Base-by-base conservation (phyloP, 2,888 invertebrate species). In the Xanthia togata region DNA sequence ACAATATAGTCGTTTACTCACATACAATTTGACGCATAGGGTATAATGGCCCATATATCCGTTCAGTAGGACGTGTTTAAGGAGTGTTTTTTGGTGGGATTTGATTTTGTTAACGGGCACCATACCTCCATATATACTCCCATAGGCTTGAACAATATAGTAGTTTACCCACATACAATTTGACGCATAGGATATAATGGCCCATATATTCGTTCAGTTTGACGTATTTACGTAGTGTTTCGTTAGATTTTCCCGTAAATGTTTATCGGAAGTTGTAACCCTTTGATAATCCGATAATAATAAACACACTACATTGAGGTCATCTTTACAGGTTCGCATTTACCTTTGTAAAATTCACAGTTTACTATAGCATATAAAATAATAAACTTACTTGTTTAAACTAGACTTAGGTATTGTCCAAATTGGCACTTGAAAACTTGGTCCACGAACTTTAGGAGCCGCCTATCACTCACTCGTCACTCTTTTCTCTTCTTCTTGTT, bases 51-150 rank as follows among this genome's bases (percentile, higher is more conserved):
- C 71, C 53, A 60, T 83, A 74, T 86, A 86, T 79, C 79, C 79
- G 83, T 44, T 67, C 69, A 65, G 65, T 63, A 44, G 85, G 71
- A 70, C 86, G 64, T 78, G 86, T 86, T 83, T 78, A 86, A 73
- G 63, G 17, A 73, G 70, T 83, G 74, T 82, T 82, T 77, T 91
- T 93, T 91, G 91, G 89, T 69, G 87, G 57, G 89, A 87, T 89
- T 89, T 89, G 89, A 89, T 91, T 91, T 88, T 83, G 90, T 90
- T 89, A 89, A 89, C 84, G 87, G 83, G 69, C 83, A 70, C 83
- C 84, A 87, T 85, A 84, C 41, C 44, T 35, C 59, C 79, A 84
- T 85, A 83, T 85, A 83, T 81, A 70, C 68, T 72, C 38, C 38
- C 50, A 75, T 76, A 77, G 68, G 64, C 62, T 79, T 55, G 55